These are phyloP conservation scores for Oreamnos americanus DNA, from an alignment of 2,113 vertebrate species.

Conservation along the genomic window DNA sequence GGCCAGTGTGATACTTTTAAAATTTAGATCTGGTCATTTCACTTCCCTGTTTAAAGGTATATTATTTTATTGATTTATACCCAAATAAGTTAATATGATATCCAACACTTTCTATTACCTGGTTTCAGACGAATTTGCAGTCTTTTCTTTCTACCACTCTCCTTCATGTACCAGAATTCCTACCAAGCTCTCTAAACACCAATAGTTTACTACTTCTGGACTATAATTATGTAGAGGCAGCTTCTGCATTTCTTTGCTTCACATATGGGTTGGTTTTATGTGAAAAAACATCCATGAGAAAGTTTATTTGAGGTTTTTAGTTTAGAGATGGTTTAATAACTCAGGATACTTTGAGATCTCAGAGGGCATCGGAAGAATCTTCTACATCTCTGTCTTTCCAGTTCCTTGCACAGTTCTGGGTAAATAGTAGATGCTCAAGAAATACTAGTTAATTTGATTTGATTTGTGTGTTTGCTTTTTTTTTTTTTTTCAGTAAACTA, in stretches of 20 bases:
- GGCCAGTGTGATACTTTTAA: background rate
- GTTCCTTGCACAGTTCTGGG: background rate
- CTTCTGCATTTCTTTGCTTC: background rate
- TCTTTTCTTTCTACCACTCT: background rate
- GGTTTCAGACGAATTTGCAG: background rate
- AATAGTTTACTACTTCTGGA: background rate
- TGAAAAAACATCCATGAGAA: background rate
- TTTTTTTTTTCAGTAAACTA: background rate
- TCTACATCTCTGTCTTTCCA: background rate
- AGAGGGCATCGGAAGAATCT: background rate
- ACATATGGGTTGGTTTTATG: background rate
- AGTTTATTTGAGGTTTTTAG: background rate
- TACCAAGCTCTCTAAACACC: background rate
- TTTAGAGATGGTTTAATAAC: background rate
- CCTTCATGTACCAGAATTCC: background rate
- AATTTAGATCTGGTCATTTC: slow-evolving; percentile 4
- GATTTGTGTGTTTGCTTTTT: background rate
- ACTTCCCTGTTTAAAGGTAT: background rate
- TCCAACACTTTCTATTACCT: background rate
- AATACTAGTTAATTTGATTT: background rate
- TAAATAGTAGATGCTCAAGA: background rate
- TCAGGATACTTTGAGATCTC: background rate
- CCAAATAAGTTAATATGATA: background rate
- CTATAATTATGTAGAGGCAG: background rate
- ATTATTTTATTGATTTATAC: slow-evolving; percentile 25